Percentiles rank a stretch among this genome's conserved stretches.
phyloP scores from a whole-genome alignment of 2,797 vertebrate species.

The Artibeus lituratus region DNA sequence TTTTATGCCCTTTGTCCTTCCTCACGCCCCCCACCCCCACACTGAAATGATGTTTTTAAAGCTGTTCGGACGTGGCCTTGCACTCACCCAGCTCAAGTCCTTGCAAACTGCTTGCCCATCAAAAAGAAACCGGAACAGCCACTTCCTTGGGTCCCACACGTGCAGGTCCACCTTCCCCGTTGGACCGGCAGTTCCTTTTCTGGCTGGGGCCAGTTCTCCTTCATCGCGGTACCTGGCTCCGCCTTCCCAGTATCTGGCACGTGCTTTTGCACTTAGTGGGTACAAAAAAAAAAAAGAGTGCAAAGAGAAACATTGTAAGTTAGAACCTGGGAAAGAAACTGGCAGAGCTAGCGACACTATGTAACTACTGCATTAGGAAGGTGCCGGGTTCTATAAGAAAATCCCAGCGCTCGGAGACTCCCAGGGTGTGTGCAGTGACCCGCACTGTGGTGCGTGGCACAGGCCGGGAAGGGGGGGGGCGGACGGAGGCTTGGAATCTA shows the following conservation, averaged over 20 bases:
- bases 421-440: background rate
- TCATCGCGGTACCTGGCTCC: background rate
- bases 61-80: background rate
- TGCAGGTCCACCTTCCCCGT: background rate
- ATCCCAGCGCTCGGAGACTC: background rate
- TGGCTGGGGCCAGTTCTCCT: background rate
- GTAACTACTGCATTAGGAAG: background rate
- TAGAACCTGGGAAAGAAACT: background rate
- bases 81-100: background rate
- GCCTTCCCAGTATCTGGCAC: background rate
- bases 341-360: background rate
- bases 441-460: background rate
- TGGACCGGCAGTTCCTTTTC: background rate
- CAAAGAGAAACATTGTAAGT: background rate
- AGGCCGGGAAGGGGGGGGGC: background rate
- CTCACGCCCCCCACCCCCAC: too few species aligned
- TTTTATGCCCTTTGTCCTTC: background rate
- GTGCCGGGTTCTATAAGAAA: background rate
- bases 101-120: constrained; percentile 49
- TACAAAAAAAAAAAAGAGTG: background rate
- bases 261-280: background rate
- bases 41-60: background rate
- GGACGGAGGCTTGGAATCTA: background rate
- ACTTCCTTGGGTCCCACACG: constrained; percentile 33
- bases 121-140: constrained; percentile 52